phyloP scores from a whole-genome alignment of 53 echinoderm and acorn worm genomes.

The Arbacia lixula region DNA sequence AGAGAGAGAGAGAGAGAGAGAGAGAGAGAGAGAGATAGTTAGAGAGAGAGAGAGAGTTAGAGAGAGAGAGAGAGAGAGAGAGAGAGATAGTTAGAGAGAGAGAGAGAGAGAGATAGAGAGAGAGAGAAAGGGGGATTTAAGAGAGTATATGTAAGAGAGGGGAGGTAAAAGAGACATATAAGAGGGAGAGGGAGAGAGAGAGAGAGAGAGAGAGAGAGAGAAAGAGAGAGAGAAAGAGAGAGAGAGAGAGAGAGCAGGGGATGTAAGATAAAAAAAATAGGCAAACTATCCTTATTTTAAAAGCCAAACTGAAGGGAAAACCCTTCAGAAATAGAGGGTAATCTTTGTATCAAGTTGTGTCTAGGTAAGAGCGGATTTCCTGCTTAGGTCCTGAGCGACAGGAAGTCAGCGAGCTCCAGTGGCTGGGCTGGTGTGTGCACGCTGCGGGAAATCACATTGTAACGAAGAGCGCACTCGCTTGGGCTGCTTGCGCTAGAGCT shows the following conservation, averaged over 20 bases:
- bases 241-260: background rate
- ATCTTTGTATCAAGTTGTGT: conserved; percentile 6
- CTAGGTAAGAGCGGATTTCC: conserved; percentile 25
- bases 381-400: background rate
- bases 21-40: background rate
- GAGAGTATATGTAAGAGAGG: too few species aligned
- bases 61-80: background rate
- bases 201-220: background rate
- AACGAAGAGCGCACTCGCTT: background rate
- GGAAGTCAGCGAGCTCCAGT: background rate
- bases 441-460: conserved; percentile 6
- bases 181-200: background rate
- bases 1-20: background rate
- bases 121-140: background rate
- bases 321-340: too few species aligned
- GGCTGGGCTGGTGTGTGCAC: background rate
- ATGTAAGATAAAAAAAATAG: too few species aligned
- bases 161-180: background rate
- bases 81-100: background rate
- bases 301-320: too few species aligned
- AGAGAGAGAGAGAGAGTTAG: background rate
- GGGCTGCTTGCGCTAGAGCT: background rate
- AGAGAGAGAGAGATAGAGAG: background rate
- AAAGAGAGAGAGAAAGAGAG: background rate
- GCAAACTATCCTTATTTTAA: too few species aligned